Percentiles rank a stretch among this genome's conserved stretches.
Conservation (phyloP, 2,888 invertebrate species). For the Eilema caniola region DNA sequence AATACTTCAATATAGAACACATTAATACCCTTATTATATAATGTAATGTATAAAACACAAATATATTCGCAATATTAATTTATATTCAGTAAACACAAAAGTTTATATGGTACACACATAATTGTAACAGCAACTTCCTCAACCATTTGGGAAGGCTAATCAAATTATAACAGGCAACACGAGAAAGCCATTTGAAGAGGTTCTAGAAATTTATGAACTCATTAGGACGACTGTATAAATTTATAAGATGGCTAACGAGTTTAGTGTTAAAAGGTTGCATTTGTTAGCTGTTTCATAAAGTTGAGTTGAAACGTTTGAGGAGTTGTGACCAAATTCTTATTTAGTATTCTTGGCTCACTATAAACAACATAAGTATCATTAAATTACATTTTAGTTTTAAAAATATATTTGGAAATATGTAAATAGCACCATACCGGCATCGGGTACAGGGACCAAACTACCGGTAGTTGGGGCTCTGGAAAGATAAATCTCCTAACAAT, state of each 20-base stretch:
- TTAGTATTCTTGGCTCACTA: no score
- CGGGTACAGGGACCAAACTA: no score
- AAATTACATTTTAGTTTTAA: no score
- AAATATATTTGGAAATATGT: no score
- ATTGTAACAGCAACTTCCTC: slow-evolving; percentile 21
- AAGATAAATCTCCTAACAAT: no score
- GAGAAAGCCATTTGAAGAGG: slow-evolving; percentile 15
- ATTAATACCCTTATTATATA: neutral
- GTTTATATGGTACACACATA: slow-evolving; percentile 22
- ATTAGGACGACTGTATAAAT: neutral
- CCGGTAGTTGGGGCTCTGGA: no score
- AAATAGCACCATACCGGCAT: no score
- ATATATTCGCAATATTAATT: slow-evolving; percentile 7
- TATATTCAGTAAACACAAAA: slow-evolving; percentile 15
- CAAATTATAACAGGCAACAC: slow-evolving; percentile 25
- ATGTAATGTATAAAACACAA: neutral
- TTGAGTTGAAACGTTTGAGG: neutral
- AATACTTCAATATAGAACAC: neutral
- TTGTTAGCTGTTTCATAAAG: neutral
- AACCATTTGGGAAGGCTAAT: slow-evolving; percentile 24
- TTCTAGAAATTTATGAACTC: neutral
- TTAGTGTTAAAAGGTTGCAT: neutral
- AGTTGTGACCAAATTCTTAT: no score
- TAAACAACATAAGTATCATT: no score
- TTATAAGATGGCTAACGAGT: neutral